Percentiles rank a stretch among this genome's conserved stretches.
Evolutionary conservation across 2,888 invertebrate species (phyloP).

Genomic region (Caenorhabditis parvicauda): DNA sequence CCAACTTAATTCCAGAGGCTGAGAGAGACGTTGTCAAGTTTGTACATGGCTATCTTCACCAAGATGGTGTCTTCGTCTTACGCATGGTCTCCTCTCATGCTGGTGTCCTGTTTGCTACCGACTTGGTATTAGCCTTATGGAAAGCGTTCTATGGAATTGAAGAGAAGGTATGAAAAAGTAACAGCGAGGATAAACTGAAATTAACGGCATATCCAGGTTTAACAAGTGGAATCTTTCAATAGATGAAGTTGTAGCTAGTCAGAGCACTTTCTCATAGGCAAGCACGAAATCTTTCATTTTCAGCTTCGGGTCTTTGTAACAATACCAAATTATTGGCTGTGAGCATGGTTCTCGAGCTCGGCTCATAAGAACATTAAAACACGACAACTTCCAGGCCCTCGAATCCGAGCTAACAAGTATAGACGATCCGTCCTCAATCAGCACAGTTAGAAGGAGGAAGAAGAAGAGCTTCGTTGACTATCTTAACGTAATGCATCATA

Average conservation of each 20-base stretch:
- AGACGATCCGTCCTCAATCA: too few species aligned
- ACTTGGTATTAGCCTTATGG: slow-evolving; percentile 50
- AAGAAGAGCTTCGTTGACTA: too few species aligned
- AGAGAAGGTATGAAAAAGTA: not conserved
- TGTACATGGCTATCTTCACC: slow-evolving; percentile 53
- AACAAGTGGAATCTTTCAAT: not conserved
- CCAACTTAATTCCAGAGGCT: slow-evolving; percentile 15
- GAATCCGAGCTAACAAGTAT: too few species aligned
- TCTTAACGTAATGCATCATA: too few species aligned
- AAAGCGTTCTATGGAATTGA: slow-evolving; percentile 4
- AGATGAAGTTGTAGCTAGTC: not conserved
- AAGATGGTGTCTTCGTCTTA: slow-evolving; percentile 59
- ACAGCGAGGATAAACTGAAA: not conserved
- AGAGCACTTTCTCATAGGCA: too few species aligned
- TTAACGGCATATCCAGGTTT: not conserved
- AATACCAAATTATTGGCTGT: too few species aligned
- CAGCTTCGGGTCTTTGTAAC: too few species aligned
- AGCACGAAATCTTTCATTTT: too few species aligned
- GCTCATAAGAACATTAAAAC: too few species aligned
- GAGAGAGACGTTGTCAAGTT: slow-evolving; percentile 43
- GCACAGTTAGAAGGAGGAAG: too few species aligned
- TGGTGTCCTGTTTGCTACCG: slow-evolving; percentile 57
- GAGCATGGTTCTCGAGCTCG: too few species aligned
- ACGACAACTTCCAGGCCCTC: too few species aligned
- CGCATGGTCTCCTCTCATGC: slow-evolving; percentile 57